phyloP scores from a whole-genome alignment of 2,797 vertebrate species.

The Tragelaphus oryx region DNA sequence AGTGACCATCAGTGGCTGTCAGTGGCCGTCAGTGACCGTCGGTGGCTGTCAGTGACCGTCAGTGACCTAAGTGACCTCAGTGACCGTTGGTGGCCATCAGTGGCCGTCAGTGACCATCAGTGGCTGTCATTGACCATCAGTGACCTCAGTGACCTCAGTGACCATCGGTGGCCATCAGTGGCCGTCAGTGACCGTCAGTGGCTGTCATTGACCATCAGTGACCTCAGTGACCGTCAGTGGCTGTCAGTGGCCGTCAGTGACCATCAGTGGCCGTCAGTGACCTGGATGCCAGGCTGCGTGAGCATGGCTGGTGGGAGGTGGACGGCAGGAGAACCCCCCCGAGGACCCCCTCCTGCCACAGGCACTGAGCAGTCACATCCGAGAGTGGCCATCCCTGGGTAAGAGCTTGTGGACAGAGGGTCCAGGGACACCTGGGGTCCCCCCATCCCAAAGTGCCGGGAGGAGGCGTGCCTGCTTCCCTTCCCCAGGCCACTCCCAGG shows the following conservation, averaged over 20 bases:
- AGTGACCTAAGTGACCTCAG: too few species aligned
- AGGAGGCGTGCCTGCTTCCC: background rate
- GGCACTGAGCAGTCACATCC: background rate
- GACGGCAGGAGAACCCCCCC: too few species aligned
- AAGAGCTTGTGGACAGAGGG: background rate
- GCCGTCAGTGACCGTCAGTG: too few species aligned
- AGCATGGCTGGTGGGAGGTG: background rate
- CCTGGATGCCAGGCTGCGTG: background rate
- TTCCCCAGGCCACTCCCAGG: background rate
- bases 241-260: background rate
- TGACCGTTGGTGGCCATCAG: too few species aligned
- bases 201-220: too few species aligned
- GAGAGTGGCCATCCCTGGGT: background rate
- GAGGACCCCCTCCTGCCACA: background rate
- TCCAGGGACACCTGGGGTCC: background rate
- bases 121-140: too few species aligned
- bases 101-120: fast-evolving
- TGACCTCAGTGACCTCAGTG: fast-evolving
- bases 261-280: background rate
- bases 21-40: fast-evolving
- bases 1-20: background rate
- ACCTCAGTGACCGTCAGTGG: too few species aligned
- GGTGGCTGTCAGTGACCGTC: too few species aligned
- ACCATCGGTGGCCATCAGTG: fast-evolving
- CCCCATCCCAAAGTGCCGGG: background rate